These are phyloP conservation scores for Castor canadensis DNA, from an alignment of 2,113 vertebrate genomes.

Conservation along the genomic window DNA sequence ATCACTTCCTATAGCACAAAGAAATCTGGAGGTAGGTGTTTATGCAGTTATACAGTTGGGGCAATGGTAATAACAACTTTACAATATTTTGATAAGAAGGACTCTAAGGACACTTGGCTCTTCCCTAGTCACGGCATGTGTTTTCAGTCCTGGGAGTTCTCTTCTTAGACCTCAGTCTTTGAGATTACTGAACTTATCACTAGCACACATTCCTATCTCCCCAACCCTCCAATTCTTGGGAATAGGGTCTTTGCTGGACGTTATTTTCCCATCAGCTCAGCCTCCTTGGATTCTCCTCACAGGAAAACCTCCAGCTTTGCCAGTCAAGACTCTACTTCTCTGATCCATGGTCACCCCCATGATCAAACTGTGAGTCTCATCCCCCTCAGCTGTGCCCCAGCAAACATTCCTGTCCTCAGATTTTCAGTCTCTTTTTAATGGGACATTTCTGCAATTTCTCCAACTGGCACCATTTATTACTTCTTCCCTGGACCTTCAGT, in stretches of 20 bases:
- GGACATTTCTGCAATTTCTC: neutral
- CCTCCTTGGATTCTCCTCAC: neutral
- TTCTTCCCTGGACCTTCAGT: neutral
- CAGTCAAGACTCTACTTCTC: neutral
- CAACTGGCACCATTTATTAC: neutral
- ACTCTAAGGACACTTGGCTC: neutral
- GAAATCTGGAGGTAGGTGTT: neutral
- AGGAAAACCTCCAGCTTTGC: neutral
- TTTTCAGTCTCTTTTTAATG: neutral
- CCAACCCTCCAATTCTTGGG: neutral
- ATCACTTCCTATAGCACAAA: neutral
- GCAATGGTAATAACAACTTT: neutral
- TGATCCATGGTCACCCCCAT: neutral
- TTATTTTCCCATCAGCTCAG: neutral
- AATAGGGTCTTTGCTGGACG: neutral
- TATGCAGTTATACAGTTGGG: neutral
- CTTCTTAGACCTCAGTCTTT: neutral
- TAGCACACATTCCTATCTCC: neutral
- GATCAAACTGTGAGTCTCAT: neutral
- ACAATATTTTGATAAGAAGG: no score
- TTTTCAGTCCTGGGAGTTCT: neutral
- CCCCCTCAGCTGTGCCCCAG: neutral
- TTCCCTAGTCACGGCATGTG: neutral
- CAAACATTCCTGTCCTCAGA: neutral
- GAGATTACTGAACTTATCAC: neutral